phyloP scores from a whole-genome alignment of 92 coral and sea anemone species.

The Heteractis magnifica region DNA sequence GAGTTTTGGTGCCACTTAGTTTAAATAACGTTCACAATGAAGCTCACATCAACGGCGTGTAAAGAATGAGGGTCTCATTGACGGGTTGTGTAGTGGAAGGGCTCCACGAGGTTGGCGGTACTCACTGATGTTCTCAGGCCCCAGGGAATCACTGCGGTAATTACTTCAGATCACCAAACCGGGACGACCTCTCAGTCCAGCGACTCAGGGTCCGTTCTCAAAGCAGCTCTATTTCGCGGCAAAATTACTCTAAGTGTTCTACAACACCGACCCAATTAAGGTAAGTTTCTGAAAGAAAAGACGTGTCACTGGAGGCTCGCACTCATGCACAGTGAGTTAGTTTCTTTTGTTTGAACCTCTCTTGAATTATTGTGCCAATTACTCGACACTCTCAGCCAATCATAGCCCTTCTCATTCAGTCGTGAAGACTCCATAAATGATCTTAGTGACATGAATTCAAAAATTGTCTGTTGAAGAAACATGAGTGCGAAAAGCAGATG shows the following conservation, averaged over 20 bases:
- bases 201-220: background rate
- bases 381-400: conserved; percentile 67
- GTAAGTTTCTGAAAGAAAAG: background rate
- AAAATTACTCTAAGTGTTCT: background rate
- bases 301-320: background rate
- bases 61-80: background rate
- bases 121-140: background rate
- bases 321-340: background rate
- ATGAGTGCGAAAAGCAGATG: conserved; percentile 68
- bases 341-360: background rate
- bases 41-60: background rate
- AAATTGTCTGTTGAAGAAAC: conserved; percentile 69
- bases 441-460: conserved; percentile 61
- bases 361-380: conserved; percentile 55
- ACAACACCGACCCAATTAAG: background rate
- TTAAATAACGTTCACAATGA: background rate
- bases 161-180: background rate
- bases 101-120: background rate
- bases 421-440: conserved; percentile 61
- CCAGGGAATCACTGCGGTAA: background rate
- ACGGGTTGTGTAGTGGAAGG: background rate
- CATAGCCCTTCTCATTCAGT: conserved; percentile 52
- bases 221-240: background rate
- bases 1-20: background rate
- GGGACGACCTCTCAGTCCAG: background rate